phyloP scores from a whole-genome alignment of 2,797 vertebrate species.

The Spinus olivaceus region DNA sequence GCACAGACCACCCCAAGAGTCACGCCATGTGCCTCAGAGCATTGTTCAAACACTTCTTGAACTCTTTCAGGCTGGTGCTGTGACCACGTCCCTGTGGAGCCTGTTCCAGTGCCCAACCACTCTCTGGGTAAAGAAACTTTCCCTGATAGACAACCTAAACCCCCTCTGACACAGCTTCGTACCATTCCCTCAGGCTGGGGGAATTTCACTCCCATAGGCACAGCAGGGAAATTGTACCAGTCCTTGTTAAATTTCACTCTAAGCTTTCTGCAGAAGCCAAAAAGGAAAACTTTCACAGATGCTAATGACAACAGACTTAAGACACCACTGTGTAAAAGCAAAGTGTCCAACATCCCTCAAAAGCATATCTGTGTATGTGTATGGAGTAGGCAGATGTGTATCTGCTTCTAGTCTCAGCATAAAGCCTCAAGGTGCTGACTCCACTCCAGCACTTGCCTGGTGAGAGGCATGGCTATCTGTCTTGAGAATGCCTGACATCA shows the following conservation, averaged over 20 bases:
- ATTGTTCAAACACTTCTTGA: background rate
- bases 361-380: rapidly evolving
- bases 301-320: background rate
- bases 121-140: background rate
- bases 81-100: background rate
- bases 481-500: constrained; percentile 45
- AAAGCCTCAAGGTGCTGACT: background rate
- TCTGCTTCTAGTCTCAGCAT: background rate
- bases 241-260: background rate
- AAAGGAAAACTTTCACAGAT: rapidly evolving
- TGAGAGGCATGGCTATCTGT: background rate
- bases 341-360: background rate
- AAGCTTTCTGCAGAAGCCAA: background rate
- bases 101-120: background rate
- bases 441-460: background rate
- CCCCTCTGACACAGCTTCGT: background rate
- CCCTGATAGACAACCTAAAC: background rate
- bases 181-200: background rate
- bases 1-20: background rate
- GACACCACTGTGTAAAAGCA: background rate
- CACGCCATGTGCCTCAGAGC: background rate
- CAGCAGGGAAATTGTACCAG: background rate
- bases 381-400: background rate
- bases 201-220: background rate
- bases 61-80: background rate